These are phyloP conservation scores for Brachionus rubens DNA, from an alignment of 1,140 invertebrate genomes.

Conservation along the genomic window DNA sequence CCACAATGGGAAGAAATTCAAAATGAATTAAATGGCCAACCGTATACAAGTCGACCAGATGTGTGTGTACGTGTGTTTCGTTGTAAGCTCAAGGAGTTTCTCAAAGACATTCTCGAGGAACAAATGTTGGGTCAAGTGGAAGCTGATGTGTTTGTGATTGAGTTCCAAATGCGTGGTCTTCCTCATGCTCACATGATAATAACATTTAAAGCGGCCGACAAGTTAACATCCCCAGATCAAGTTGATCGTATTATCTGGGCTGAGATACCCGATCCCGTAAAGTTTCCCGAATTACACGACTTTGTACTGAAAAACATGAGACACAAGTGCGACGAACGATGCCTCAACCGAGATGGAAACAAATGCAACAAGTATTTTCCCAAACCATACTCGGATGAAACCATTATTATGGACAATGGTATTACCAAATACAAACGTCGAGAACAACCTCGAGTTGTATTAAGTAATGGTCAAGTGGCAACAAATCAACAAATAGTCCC, in stretches of 20 bases:
- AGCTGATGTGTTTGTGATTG: slow-evolving; percentile 58
- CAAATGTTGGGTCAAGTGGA: slow-evolving; percentile 53
- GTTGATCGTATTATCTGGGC: slow-evolving; percentile 48
- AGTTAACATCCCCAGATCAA: slow-evolving; percentile 1
- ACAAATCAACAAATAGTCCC: slow-evolving; percentile 45
- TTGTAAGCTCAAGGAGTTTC: slow-evolving; percentile 61
- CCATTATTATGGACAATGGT: slow-evolving; percentile 46
- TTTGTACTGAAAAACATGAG: slow-evolving; percentile 49
- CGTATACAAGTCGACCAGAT: slow-evolving; percentile 56
- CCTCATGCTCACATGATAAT: slow-evolving; percentile 63
- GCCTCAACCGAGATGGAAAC: slow-evolving; percentile 47
- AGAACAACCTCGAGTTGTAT: neutral
- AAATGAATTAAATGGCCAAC: slow-evolving; percentile 51
- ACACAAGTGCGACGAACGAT: slow-evolving; percentile 49
- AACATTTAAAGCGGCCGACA: slow-evolving; percentile 51
- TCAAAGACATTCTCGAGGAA: slow-evolving; percentile 58
- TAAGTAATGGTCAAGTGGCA: neutral
- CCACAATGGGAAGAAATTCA: slow-evolving; percentile 56
- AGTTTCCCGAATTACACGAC: slow-evolving; percentile 47
- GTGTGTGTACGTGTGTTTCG: slow-evolving; percentile 61
- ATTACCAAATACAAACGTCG: slow-evolving; percentile 46
- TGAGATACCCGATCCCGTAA: slow-evolving; percentile 47
- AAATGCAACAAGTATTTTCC: slow-evolving; percentile 49
- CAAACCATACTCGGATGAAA: slow-evolving; percentile 46
- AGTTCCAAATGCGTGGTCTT: slow-evolving; percentile 64